A percentile compares a stretch with the other conserved stretches of the same genome.
Conservation (phyloP, 2,888 invertebrate species). For the Rhorus exstirpatorius region DNA sequence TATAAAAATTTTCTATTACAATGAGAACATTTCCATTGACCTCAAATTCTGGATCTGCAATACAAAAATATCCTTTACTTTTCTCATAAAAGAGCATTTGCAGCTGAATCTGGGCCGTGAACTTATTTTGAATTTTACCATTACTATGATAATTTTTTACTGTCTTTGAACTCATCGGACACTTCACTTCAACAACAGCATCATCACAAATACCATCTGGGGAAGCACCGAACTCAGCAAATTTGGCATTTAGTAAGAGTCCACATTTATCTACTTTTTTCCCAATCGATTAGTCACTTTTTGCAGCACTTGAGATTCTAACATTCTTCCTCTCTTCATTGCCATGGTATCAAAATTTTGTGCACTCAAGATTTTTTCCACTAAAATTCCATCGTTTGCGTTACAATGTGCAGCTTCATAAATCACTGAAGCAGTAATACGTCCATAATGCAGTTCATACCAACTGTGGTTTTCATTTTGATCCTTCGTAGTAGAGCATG, state of each 20-base stretch:
- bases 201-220: neutral
- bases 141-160: neutral
- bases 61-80: neutral
- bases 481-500: slow-evolving; percentile 26
- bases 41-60: neutral
- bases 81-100: neutral
- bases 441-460: slow-evolving; percentile 60
- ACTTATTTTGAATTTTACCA: neutral
- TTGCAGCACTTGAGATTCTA: slow-evolving; percentile 1
- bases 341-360: neutral
- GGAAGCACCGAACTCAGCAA: slow-evolving; percentile 3
- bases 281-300: neutral
- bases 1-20: neutral
- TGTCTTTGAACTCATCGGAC: neutral
- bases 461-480: slow-evolving; percentile 49
- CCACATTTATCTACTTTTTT: neutral
- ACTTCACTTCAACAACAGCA: neutral
- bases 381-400: slow-evolving; percentile 38
- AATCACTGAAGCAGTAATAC: slow-evolving; percentile 51
- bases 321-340: slow-evolving; percentile 1
- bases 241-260: neutral
- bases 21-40: slow-evolving; percentile 5
- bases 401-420: slow-evolving; percentile 57
- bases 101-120: neutral
- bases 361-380: slow-evolving; percentile 13